phyloP scores from a whole-genome alignment of 2,113 vertebrate genomes.

The Hoplias malabaricus region DNA sequence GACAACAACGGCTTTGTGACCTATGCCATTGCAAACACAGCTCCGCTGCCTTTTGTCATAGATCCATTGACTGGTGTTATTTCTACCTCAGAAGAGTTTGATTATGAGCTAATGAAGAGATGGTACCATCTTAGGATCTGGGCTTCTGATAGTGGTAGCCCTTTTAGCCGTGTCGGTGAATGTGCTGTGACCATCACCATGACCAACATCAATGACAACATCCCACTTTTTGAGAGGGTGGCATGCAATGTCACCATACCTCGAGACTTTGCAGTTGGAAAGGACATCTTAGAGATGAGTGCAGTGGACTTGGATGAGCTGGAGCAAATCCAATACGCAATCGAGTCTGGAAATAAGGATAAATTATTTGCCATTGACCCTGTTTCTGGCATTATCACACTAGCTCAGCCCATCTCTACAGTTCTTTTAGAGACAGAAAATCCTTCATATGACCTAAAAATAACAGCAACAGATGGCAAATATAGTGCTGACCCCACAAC shows the following conservation, averaged over 20 bases:
- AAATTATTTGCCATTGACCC: constrained; percentile 82
- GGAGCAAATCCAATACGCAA: constrained; percentile 83
- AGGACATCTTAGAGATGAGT: constrained; percentile 76
- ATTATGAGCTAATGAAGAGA: constrained; percentile 93
- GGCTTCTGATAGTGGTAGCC: constrained; percentile 91
- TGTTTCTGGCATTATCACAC: constrained; percentile 79
- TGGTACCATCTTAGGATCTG: constrained; percentile 85
- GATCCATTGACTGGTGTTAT: constrained; percentile 86
- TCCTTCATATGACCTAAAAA: constrained; percentile 76
- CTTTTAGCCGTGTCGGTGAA: constrained; percentile 85
- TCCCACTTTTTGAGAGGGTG: constrained; percentile 88
- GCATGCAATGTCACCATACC: constrained; percentile 85
- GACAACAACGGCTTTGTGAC: constrained; percentile 86
- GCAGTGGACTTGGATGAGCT: constrained; percentile 92
- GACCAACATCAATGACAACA: constrained; percentile 91
- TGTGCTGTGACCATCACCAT: constrained; percentile 84
- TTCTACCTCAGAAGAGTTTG: constrained; percentile 82
- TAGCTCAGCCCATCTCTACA: constrained; percentile 73
- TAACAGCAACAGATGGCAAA: constrained; percentile 86
- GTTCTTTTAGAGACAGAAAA: constrained; percentile 55
- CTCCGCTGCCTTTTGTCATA: constrained; percentile 81
- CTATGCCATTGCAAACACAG: constrained; percentile 79
- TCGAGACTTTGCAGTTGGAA: constrained; percentile 75
- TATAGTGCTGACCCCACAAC: constrained; percentile 79
- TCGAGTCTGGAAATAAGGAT: constrained; percentile 85